Evolutionary conservation across 2,113 vertebrate species (phyloP), one percentile per base, ranked within the genome.

Genomic region (Istiophorus platypterus): DNA sequence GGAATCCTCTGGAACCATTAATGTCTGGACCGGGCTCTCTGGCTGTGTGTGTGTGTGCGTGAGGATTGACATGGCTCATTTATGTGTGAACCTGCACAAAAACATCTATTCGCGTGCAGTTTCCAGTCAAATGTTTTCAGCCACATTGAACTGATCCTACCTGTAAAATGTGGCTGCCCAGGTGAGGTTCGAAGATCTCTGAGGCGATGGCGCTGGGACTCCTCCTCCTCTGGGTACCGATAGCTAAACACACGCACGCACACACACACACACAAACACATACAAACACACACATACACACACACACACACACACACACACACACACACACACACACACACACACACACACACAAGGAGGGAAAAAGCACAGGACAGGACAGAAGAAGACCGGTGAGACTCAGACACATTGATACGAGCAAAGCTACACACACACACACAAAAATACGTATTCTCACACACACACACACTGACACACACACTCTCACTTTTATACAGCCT

Each of bases 141-240:
- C 71, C 3, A 10, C 63, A 14, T 20, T 59, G 68, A 77, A 59
- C n/a, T 58, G 58, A 10, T 89, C 90, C 92, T 97, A 99, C 98
- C 98, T 99, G 98, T 90, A 99, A 95, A 94, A 99, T 99, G 96
- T 99, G 98, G 95, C 98, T 99, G 93, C 98, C 98, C 95, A 99
- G 96, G 95, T 99, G 98, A 94, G 97, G 96, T 86, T 99, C 98
- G 91, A 99, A 99, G 91, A 99, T 96, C 91, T 99, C 97, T 66
- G 96, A 95, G 85, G 98, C 97, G 79, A 98, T 86, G 78, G 93
- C 93, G 87, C 95, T 97, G 92, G 96, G 97, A 89, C 95, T 98
- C 95, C 98, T 96, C 94, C 98, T 97, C 93, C 97, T 94, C 90
- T 99, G 98, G 83, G 96, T 93, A 93, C 98, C 98, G 95, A 99